Percentiles rank a stretch among this genome's conserved stretches.
These are phyloP conservation scores for Mustelus asterias DNA, from an alignment of 2,113 vertebrate genomes.

Conservation along the genomic window DNA sequence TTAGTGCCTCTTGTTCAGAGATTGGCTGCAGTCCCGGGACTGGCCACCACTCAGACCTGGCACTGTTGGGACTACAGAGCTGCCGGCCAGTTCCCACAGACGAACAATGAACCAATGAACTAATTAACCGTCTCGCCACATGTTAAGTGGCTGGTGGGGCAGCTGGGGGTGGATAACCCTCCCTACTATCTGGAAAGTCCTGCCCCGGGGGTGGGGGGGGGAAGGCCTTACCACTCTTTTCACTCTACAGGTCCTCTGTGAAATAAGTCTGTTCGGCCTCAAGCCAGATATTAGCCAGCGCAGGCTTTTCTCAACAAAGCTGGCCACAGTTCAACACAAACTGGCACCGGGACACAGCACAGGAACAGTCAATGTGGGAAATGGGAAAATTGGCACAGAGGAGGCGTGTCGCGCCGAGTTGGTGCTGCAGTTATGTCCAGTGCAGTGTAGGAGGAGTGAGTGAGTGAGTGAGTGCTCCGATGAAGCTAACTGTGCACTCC, in stretches of 20 bases:
- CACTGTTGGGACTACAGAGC: no score
- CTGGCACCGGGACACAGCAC: neutral
- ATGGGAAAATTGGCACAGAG: neutral
- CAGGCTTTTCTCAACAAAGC: neutral
- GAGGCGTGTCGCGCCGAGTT: neutral
- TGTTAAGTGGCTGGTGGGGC: no score
- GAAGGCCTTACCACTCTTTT: neutral
- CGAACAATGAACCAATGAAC: no score
- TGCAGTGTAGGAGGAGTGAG: neutral
- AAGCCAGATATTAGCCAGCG: neutral
- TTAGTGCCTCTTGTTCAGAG: no score
- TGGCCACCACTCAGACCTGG: no score
- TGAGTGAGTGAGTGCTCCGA: no score
- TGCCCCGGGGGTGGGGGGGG: neutral
- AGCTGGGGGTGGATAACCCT: neutral
- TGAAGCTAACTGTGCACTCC: neutral
- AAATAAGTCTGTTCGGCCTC: neutral
- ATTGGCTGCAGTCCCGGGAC: no score
- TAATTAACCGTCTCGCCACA: no score
- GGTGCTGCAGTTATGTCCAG: neutral
- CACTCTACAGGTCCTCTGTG: neutral
- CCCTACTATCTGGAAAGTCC: no score
- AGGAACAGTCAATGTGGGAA: neutral
- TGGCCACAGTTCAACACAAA: neutral
- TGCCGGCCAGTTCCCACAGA: no score